Evolutionary conservation across 2,888 invertebrate genomes (phyloP).

Genomic region (Philhelius pedissequus): DNA sequence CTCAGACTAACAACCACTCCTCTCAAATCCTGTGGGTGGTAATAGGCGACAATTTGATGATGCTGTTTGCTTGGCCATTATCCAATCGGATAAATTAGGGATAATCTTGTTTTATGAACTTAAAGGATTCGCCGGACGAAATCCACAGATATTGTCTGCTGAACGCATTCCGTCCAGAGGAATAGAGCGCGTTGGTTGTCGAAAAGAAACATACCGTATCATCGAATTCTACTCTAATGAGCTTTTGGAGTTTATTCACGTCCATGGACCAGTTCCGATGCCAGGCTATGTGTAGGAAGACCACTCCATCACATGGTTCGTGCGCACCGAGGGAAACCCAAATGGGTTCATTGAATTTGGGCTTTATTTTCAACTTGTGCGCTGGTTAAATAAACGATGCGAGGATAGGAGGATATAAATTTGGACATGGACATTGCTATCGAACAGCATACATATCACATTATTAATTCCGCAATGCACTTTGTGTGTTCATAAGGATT

Average conservation of each 20-base stretch:
- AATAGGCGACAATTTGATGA: constrained; percentile 40
- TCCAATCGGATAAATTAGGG: constrained; percentile 66
- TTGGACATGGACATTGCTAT: constrained; percentile 46
- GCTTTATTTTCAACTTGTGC: constrained; percentile 44
- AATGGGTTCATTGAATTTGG: neutral
- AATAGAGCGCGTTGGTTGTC: neutral
- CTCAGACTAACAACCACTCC: neutral
- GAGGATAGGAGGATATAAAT: neutral
- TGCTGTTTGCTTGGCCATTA: constrained; percentile 65
- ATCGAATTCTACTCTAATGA: constrained; percentile 50
- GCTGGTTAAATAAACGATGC: constrained; percentile 52
- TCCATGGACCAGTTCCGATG: constrained; percentile 48
- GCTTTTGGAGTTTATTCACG: constrained; percentile 60
- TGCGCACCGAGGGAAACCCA: neutral
- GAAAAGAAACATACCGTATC: constrained; percentile 50
- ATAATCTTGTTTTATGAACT: constrained; percentile 66
- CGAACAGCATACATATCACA: constrained; percentile 47
- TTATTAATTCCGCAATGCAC: constrained; percentile 58
- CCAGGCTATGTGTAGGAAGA: neutral
- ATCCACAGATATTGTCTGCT: constrained; percentile 1
- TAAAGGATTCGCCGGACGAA: constrained; percentile 39
- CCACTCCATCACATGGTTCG: neutral
- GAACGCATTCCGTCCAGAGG: neutral
- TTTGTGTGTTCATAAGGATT: constrained; percentile 32
- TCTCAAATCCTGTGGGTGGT: neutral